Conservation (phyloP, 2,888 invertebrate genomes). For the Malacosoma neustria region DNA sequence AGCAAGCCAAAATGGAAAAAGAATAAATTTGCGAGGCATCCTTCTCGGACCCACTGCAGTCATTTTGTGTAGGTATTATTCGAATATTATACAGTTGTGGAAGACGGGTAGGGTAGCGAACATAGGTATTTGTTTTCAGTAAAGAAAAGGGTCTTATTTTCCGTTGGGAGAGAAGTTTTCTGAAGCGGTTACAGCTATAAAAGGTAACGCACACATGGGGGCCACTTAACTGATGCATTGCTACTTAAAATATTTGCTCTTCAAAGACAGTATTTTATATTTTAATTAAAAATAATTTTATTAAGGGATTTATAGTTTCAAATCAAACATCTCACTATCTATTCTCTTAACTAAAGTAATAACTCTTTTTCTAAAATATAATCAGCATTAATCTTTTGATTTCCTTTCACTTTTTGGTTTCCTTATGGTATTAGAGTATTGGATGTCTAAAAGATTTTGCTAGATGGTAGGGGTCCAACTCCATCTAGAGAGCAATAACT, state of each 20-base stretch:
- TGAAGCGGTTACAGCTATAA: slow-evolving; percentile 19
- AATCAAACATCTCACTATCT: too few species aligned
- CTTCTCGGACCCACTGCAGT: slow-evolving; percentile 12
- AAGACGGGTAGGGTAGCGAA: slow-evolving; percentile 15
- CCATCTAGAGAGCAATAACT: too few species aligned
- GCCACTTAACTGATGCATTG: neutral
- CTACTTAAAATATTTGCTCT: neutral
- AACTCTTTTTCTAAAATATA: too few species aligned
- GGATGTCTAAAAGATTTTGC: too few species aligned
- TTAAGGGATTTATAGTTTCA: too few species aligned
- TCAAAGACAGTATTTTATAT: too few species aligned
- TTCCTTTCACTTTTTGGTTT: too few species aligned
- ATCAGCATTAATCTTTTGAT: too few species aligned
- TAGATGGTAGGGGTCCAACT: too few species aligned
- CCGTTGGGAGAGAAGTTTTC: slow-evolving; percentile 21
- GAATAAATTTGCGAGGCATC: slow-evolving; percentile 5
- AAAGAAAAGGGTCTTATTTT: slow-evolving; percentile 34
- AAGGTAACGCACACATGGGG: slow-evolving; percentile 24
- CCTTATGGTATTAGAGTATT: too few species aligned
- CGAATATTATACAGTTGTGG: slow-evolving; percentile 23
- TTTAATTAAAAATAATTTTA: too few species aligned
- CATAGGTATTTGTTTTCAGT: slow-evolving; percentile 28
- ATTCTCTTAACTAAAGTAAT: too few species aligned
- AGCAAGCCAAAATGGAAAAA: slow-evolving; percentile 2
- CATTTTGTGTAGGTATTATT: slow-evolving; percentile 22